A percentile compares a stretch with the other conserved stretches of the same genome.
Evolutionary conservation across 2,888 invertebrate genomes (phyloP).

Genomic region (Conus canariensis): DNA sequence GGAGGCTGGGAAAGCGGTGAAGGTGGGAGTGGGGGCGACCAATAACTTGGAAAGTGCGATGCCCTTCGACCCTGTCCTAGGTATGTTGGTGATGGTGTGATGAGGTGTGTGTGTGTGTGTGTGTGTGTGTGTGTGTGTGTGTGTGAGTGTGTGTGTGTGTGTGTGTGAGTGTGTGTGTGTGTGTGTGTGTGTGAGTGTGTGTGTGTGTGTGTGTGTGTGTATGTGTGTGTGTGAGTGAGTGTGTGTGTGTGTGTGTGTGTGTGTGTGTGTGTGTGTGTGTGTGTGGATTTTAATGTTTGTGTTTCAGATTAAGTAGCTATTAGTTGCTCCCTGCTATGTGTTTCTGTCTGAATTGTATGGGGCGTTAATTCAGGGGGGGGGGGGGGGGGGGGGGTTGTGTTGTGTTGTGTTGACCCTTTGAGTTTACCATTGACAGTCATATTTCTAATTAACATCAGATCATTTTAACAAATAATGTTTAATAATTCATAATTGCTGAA

Average conservation of each 20-base stretch:
- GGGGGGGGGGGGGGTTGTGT: too few species aligned
- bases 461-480: too few species aligned
- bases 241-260: background rate
- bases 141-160: background rate
- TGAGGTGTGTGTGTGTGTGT: background rate
- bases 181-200: background rate
- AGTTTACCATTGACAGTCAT: too few species aligned
- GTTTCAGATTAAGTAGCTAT: too few species aligned
- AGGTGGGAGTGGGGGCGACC: conserved; percentile 56
- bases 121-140: background rate
- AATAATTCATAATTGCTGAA: too few species aligned
- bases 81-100: background rate
- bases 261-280: background rate
- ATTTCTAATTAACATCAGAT: too few species aligned
- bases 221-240: background rate
- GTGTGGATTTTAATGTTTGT: too few species aligned
- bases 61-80: background rate
- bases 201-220: background rate
- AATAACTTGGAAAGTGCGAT: conserved; percentile 53
- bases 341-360: too few species aligned
- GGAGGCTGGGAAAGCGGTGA: conserved; percentile 55
- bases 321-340: too few species aligned
- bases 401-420: too few species aligned
- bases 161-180: background rate
- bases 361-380: too few species aligned